These are phyloP conservation scores for Popillia japonica DNA, from an alignment of 1,140 invertebrate genomes.

Conservation along the genomic window DNA sequence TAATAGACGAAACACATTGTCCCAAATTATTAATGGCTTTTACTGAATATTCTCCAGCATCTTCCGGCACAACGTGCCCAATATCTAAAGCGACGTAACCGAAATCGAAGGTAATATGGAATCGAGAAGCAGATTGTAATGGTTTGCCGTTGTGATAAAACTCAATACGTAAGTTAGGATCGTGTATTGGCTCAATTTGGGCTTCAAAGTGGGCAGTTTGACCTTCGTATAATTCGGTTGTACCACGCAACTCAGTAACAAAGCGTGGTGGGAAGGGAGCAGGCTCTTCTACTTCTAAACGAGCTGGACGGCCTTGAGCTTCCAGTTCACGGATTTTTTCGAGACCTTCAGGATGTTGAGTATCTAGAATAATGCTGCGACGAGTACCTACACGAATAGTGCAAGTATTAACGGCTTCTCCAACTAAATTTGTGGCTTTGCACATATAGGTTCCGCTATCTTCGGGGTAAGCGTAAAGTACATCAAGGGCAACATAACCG, in stretches of 20 bases:
- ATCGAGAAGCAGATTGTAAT: constrained; percentile 83
- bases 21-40: constrained; percentile 88
- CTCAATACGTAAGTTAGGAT: constrained; percentile 88
- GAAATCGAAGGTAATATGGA: constrained; percentile 95
- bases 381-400: constrained; percentile 83
- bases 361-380: constrained; percentile 86
- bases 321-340: constrained; percentile 92
- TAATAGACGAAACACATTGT: constrained; percentile 83
- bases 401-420: constrained; percentile 92
- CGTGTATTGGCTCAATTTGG: constrained; percentile 89
- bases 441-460: constrained; percentile 95
- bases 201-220: constrained; percentile 91
- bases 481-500: constrained; percentile 93
- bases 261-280: constrained; percentile 81
- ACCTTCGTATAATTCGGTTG: constrained; percentile 84
- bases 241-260: constrained; percentile 82
- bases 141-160: constrained; percentile 92
- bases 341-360: constrained; percentile 91
- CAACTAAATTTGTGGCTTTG: constrained; percentile 89
- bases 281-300: constrained; percentile 83
- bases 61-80: constrained; percentile 87
- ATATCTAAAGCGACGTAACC: constrained; percentile 95
- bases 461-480: constrained; percentile 92
- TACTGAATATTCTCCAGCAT: constrained; percentile 93
- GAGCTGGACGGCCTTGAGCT: constrained; percentile 78